Conservation (phyloP, 2,888 invertebrate species). For the Dyspetes luteomarginatus region DNA sequence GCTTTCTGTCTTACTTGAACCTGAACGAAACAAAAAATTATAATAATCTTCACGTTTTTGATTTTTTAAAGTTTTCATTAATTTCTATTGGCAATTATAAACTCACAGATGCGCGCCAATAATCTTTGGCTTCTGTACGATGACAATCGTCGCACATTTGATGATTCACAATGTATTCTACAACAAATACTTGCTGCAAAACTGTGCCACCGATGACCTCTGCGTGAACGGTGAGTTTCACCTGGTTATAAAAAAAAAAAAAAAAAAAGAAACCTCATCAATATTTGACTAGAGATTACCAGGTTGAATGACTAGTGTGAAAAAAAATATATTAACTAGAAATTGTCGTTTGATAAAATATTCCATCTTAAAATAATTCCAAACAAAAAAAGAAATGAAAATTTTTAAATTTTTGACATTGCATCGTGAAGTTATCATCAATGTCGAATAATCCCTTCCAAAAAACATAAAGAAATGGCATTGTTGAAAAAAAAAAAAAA, state of each 20-base stretch:
- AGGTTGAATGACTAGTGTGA: too few species aligned
- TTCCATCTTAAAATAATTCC: too few species aligned
- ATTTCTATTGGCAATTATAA: background rate
- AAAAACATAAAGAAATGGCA: too few species aligned
- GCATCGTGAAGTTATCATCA: too few species aligned
- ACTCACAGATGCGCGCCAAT: conserved; percentile 93
- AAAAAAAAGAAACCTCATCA: too few species aligned
- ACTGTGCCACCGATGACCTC: conserved; percentile 96
- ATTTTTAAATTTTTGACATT: too few species aligned
- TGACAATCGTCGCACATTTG: conserved; percentile 99
- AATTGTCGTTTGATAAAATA: background rate
- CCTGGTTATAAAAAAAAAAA: conserved; percentile 81
- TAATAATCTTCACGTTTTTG: conserved; percentile 8
- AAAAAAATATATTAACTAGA: background rate
- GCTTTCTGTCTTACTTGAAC: conserved; percentile 95
- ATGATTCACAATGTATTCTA: conserved; percentile 95
- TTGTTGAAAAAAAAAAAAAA: too few species aligned
- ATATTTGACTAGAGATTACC: too few species aligned
- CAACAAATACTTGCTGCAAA: conserved; percentile 97
- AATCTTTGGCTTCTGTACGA: conserved; percentile 98
- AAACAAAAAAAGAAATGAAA: too few species aligned
- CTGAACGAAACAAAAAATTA: conserved; percentile 78
- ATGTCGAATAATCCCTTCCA: too few species aligned
- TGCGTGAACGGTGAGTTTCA: conserved; percentile 96
- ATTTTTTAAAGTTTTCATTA: background rate